phyloP scores from a whole-genome alignment of 2,113 vertebrate genomes.

The Jaculus jaculus region DNA sequence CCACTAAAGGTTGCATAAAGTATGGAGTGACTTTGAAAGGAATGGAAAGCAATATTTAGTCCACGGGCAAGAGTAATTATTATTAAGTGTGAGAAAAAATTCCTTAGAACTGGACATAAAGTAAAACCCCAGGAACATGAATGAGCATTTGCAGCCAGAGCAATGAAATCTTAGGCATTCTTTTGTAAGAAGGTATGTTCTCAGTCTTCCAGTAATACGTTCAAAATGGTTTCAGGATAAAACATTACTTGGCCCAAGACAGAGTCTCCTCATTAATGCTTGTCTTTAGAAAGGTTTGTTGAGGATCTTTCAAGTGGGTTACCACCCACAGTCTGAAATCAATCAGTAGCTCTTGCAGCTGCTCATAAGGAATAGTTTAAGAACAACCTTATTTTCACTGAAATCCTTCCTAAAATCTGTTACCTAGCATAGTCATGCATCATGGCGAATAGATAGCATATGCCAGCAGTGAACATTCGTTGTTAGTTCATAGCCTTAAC shows the following conservation, averaged over 20 bases:
- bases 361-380: constrained; percentile 72
- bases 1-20: not conserved
- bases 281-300: constrained; percentile 79
- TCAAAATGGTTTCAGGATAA: constrained; percentile 75
- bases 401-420: constrained; percentile 27
- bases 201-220: constrained; percentile 58
- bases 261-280: constrained; percentile 78
- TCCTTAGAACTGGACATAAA: constrained; percentile 10
- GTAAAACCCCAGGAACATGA: constrained; percentile 8
- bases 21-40: constrained; percentile 36
- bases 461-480: constrained; percentile 1
- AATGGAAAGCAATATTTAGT: not conserved
- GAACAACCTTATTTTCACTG: constrained; percentile 37
- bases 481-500: not conserved
- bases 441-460: not conserved
- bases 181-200: not conserved
- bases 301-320: constrained; percentile 81
- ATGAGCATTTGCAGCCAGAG: constrained; percentile 34
- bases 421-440: not conserved
- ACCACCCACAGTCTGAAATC: constrained; percentile 76
- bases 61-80: not conserved
- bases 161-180: constrained; percentile 54
- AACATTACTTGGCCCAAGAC: constrained; percentile 79
- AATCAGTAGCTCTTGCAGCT: constrained; percentile 25
- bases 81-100: not conserved